These are phyloP conservation scores for Nephrotoma appendiculata DNA, from an alignment of 2,888 invertebrate genomes.

Conservation along the genomic window DNA sequence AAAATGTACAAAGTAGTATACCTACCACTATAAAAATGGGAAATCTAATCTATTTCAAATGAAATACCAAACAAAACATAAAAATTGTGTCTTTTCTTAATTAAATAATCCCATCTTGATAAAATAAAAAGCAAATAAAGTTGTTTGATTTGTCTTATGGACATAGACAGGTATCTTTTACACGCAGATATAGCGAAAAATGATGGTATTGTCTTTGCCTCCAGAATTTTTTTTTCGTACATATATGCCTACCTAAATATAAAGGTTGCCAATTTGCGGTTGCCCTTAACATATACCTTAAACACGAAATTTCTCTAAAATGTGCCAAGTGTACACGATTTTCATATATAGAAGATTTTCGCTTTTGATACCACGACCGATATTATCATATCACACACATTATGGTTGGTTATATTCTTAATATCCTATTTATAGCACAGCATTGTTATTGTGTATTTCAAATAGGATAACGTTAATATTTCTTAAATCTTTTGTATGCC, in stretches of 20 bases:
- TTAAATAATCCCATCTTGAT: background rate
- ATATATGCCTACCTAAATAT: background rate
- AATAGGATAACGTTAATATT: background rate
- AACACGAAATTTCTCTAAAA: background rate
- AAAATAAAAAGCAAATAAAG: background rate
- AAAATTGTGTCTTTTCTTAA: background rate
- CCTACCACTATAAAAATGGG: background rate
- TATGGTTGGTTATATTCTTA: background rate
- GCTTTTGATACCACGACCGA: background rate
- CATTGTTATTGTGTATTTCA: background rate
- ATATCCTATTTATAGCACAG: background rate
- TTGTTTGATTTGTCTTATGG: background rate
- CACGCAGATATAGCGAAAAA: background rate
- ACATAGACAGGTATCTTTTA: background rate
- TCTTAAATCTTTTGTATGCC: background rate
- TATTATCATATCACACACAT: background rate
- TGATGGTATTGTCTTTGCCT: background rate
- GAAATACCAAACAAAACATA: background rate
- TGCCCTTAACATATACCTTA: too few species aligned
- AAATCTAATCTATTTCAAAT: background rate
- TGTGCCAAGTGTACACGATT: background rate
- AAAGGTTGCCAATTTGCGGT: too few species aligned
- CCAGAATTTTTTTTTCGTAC: background rate
- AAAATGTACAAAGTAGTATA: background rate
- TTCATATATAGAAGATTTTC: background rate